Conservation (phyloP, 2,888 invertebrate genomes). For the Diarsia mendica region DNA sequence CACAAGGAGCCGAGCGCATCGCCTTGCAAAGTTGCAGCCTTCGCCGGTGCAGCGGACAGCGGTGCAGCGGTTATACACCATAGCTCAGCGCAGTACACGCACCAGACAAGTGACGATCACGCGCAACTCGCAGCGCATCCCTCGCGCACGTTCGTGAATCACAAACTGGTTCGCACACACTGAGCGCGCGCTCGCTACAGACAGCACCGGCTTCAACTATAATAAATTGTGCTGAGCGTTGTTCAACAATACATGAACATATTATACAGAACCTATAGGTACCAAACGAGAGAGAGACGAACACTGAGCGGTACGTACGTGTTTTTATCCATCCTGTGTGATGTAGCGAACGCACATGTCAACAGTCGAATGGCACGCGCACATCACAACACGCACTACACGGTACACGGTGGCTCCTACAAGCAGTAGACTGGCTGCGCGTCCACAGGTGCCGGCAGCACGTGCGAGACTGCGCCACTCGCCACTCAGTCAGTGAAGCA, state of each 20-base stretch:
- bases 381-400: slow-evolving; percentile 13
- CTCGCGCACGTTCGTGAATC: slow-evolving; percentile 14
- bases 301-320: slow-evolving; percentile 29
- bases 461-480: slow-evolving; percentile 2
- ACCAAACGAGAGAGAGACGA: background rate
- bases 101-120: background rate
- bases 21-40: too few species aligned
- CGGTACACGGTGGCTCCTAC: too few species aligned
- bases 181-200: background rate
- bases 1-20: too few species aligned
- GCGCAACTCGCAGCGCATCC: background rate
- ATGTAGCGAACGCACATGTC: slow-evolving; percentile 13
- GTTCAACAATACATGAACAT: too few species aligned
- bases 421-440: background rate
- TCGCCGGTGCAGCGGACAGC: too few species aligned
- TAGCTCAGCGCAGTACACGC: background rate
- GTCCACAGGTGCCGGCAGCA: slow-evolving; percentile 14
- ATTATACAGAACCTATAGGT: background rate
- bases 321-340: slow-evolving; percentile 37
- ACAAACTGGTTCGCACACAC: slow-evolving; percentile 42
- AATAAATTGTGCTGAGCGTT: too few species aligned
- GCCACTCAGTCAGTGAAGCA: background rate
- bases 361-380: slow-evolving; percentile 1
- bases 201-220: background rate
- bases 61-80: background rate